Evolutionary conservation across 1,140 invertebrate species (phyloP), one percentile per base, ranked within the genome.

Genomic region (Solenopsis invicta): DNA sequence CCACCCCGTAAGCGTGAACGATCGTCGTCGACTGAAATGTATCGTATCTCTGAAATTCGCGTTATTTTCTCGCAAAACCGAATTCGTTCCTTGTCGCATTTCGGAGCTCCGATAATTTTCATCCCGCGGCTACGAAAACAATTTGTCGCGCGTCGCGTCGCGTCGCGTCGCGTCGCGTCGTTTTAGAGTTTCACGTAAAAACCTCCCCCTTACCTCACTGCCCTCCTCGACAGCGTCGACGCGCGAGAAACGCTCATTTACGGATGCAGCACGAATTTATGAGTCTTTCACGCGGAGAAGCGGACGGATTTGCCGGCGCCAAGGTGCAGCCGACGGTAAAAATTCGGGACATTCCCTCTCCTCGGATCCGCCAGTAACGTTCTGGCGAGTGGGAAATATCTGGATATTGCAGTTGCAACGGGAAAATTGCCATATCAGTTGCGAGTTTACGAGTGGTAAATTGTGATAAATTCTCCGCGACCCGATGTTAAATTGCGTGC

Each of bases 21-120:
- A 89, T 86, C 72, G 72, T 56, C 61, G 41, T 21, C 41, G 16
- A 48, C 59, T 59, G 56, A 69, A 69, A 82, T 71, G 71, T 86
- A 74, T 69, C 64, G 77, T 41, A 41, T 72, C 82, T 29, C 66
- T 69, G 66, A 54, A 72, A 45, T 52, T 66, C 50, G 21, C 67
- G 37, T 88, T 88, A 88, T 86, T 89, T 62, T 41, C 34, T 37
- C 59, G 88, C 61, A 37, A 24, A 88, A 66, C 18, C 34, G 56
- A 66, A 87, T 74, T 29, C 66, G 56, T 84, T 84, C 50, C 29
- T 37, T 4, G 13, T 24, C 45, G 41, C 29, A 54, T 45, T 54
- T 24, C 41, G 21, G n/a, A n/a, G n/a, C n/a, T 2, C 34, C 45
- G 78, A 89, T 85, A 86, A 61, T 81, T 74, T 37, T 77, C 64